These are phyloP conservation scores for Tyto alba DNA, from an alignment of 2,113 vertebrate genomes.

Conservation along the genomic window DNA sequence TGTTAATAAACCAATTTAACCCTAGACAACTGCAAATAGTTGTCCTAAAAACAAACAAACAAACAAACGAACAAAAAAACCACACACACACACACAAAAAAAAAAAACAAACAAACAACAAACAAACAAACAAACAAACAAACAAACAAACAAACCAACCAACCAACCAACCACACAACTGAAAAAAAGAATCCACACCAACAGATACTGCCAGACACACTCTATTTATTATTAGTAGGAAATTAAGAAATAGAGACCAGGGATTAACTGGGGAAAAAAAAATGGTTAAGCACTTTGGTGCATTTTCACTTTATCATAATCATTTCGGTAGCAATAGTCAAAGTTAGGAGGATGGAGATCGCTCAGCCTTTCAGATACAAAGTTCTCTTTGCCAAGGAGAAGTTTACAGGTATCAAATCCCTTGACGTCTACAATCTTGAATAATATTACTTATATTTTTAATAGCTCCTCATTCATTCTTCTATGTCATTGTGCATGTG, in stretches of 20 bases:
- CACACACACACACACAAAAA: too few relatives aligned
- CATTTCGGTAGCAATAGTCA: not conserved
- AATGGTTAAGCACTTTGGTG: not conserved
- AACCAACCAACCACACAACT: fast-evolving
- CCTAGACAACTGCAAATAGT: not conserved
- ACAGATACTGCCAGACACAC: not conserved
- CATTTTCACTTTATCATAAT: not conserved
- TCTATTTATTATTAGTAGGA: not conserved
- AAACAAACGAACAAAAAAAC: not conserved
- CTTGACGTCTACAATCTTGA: not conserved
- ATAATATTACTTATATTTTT: not conserved
- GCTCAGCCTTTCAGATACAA: not conserved
- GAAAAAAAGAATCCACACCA: not conserved
- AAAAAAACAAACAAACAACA: too few relatives aligned
- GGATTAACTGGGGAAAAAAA: not conserved
- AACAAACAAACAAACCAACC: not conserved
- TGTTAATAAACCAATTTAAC: not conserved
- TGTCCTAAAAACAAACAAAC: not conserved
- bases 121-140: fast-evolving
- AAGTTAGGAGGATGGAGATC: not conserved
- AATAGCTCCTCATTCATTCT: not conserved
- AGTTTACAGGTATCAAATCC: not conserved
- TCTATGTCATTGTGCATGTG: not conserved
- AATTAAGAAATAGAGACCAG: not conserved
- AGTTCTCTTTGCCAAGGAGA: not conserved